Percentiles rank a stretch among this genome's conserved stretches.
Evolutionary conservation across 2,797 vertebrate species (phyloP).

Genomic region (Neostethus bicornis): DNA sequence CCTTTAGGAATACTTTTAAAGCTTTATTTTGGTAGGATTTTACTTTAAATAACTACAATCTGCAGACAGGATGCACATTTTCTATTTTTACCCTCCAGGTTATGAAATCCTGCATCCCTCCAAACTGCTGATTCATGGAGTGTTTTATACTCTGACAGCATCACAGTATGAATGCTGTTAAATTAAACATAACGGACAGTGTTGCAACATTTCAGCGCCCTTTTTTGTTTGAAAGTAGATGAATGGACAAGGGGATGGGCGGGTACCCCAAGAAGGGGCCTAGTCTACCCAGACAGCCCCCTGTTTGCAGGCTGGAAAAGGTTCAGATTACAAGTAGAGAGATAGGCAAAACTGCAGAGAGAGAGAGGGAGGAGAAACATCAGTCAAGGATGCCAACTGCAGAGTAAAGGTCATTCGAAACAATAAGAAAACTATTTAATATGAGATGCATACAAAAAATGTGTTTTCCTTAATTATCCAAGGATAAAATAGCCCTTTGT

Average conservation of each 20-base stretch:
- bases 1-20: neutral
- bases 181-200: slow-evolving; percentile 28
- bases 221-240: slow-evolving; percentile 54
- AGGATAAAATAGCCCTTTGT: slow-evolving; percentile 6
- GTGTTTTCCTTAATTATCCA: neutral
- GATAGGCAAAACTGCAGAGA: too few species aligned
- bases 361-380: slow-evolving; percentile 18
- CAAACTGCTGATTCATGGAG: slow-evolving; percentile 68
- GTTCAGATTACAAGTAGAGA: slow-evolving; percentile 60
- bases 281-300: slow-evolving; percentile 42
- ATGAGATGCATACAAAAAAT: neutral
- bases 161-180: neutral
- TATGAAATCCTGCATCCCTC: slow-evolving; percentile 31
- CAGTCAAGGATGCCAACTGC: slow-evolving; percentile 20
- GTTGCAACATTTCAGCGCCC: slow-evolving; percentile 62
- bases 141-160: neutral
- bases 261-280: slow-evolving; percentile 62
- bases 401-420: slow-evolving; percentile 51
- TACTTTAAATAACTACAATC: slow-evolving; percentile 36
- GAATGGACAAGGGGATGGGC: slow-evolving; percentile 61
- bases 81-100: slow-evolving; percentile 37
- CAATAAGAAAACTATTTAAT: neutral
- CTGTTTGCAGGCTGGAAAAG: slow-evolving; percentile 33
- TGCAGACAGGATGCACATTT: slow-evolving; percentile 42
- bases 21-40: slow-evolving; percentile 2